A percentile compares a stretch with the other conserved stretches of the same genome.
Evolutionary conservation across 2,888 invertebrate species (phyloP).

Genomic region (Junonia oenone): DNA sequence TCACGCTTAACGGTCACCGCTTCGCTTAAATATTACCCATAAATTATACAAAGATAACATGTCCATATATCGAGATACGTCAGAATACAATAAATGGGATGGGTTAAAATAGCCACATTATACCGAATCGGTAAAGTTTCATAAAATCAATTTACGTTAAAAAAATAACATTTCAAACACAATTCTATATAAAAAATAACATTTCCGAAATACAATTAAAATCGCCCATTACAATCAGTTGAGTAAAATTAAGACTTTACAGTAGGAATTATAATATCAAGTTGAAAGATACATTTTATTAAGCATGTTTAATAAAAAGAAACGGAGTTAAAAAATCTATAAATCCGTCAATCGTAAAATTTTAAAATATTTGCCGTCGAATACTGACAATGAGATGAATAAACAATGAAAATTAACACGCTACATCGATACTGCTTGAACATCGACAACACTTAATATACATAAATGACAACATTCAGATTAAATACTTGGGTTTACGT

Average conservation of each 20-base stretch:
- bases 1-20: conserved; percentile 8
- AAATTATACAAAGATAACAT: neutral
- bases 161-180: neutral
- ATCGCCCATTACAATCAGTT: neutral
- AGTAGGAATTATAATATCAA: too few species aligned
- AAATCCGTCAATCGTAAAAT: neutral
- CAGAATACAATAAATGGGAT: neutral
- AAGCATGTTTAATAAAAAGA: neutral
- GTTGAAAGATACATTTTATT: too few species aligned
- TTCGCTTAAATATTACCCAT: conserved; percentile 1
- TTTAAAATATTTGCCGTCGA: neutral
- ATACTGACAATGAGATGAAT: neutral
- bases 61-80: neutral
- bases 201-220: neutral
- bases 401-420: neutral
- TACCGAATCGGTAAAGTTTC: neutral
- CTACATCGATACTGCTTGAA: neutral
- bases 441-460: conserved; percentile 2
- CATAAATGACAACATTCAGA: conserved; percentile 1
- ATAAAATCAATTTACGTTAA: neutral
- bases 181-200: neutral
- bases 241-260: too few species aligned
- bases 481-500: neutral
- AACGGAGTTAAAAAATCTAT: neutral
- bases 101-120: neutral